Conservation (phyloP, 2,113 vertebrate genomes). For the Eolophus roseicapilla region DNA sequence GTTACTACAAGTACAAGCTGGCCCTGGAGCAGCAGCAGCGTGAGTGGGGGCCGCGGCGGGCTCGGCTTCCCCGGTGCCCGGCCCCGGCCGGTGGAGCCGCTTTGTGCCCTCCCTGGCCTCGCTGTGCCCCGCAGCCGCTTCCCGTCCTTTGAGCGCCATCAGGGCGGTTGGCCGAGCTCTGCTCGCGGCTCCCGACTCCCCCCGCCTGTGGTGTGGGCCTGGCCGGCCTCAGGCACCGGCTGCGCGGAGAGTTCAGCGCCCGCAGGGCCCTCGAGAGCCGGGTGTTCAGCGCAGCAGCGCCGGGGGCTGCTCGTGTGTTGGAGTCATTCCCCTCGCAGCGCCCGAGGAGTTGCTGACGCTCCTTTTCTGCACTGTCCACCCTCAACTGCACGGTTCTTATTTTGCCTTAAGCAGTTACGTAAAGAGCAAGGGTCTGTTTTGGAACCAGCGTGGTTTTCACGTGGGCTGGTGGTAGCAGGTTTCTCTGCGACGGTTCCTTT, state of each 20-base stretch:
- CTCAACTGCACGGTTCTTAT: accelerated
- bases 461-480: not conserved
- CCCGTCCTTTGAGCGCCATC: not conserved
- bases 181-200: not conserved
- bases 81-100: not conserved
- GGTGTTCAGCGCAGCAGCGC: not conserved
- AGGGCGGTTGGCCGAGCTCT: not conserved
- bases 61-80: not conserved
- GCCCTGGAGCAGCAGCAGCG: slow-evolving; percentile 92
- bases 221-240: not conserved
- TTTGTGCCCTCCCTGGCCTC: not conserved
- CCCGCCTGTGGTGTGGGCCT: not conserved
- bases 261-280: accelerated
- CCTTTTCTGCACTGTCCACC: not conserved
- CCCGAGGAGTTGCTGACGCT: accelerated
- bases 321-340: accelerated
- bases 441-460: not conserved
- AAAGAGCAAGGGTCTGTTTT: accelerated
- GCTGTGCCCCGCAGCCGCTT: not conserved
- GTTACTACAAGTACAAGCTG: slow-evolving; percentile 97
- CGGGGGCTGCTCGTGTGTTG: not conserved
- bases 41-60: slow-evolving; percentile 61
- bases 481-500: not conserved
- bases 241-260: accelerated
- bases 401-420: accelerated